These are phyloP conservation scores for Cynopterus brachyotis DNA, from an alignment of 2,113 vertebrate species.

Conservation along the genomic window DNA sequence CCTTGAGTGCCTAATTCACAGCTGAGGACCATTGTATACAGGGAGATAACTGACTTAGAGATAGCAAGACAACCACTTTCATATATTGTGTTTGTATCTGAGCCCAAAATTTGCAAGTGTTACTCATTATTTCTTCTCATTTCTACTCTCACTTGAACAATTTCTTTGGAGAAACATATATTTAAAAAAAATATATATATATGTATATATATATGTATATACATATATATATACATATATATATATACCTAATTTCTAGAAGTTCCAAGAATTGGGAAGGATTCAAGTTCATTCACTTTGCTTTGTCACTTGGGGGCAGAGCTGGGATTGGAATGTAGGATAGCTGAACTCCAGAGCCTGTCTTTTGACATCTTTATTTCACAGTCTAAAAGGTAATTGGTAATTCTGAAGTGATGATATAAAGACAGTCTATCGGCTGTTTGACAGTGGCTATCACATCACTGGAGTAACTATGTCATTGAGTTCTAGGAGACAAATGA, in stretches of 20 bases:
- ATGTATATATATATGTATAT: too few relatives aligned
- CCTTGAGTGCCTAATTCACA: background rate
- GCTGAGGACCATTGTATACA: background rate
- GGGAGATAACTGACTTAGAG: background rate
- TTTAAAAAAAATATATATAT: too few relatives aligned
- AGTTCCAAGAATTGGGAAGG: background rate
- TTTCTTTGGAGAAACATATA: background rate
- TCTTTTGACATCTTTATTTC: background rate
- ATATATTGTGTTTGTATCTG: background rate
- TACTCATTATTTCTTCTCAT: constrained; percentile 34
- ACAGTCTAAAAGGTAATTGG: background rate
- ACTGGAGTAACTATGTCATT: background rate
- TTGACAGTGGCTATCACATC: background rate
- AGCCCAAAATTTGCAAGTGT: background rate
- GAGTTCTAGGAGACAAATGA: background rate
- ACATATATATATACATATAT: too few relatives aligned
- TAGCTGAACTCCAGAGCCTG: background rate
- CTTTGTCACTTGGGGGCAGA: background rate
- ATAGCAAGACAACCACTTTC: background rate
- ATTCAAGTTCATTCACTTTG: background rate
- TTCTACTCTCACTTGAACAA: background rate
- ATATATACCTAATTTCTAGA: background rate
- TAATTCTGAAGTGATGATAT: background rate
- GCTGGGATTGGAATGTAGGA: background rate
- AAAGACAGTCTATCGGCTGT: background rate